phyloP scores from a whole-genome alignment of 1,140 invertebrate species.

The Tyrophagus putrescentiae region DNA sequence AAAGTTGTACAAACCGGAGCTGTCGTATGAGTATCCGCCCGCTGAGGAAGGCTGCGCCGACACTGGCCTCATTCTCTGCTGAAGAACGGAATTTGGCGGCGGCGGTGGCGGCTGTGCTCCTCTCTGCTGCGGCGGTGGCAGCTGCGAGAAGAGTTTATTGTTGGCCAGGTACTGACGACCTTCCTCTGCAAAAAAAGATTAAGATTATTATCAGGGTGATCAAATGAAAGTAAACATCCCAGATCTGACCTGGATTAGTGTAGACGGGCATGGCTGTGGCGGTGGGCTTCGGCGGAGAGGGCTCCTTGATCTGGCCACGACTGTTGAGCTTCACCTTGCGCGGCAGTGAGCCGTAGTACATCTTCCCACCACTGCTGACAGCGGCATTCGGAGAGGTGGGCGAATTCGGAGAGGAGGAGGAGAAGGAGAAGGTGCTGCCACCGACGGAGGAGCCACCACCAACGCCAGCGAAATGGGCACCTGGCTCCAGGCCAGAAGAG shows the following conservation, averaged over 20 bases:
- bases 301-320: background rate
- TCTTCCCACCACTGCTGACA: too few species aligned
- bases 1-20: too few species aligned
- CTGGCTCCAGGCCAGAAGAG: too few species aligned
- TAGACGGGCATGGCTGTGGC: background rate
- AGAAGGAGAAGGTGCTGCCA: too few species aligned
- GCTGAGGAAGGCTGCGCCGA: too few species aligned
- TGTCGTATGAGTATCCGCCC: too few species aligned
- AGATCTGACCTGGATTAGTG: background rate
- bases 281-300: background rate
- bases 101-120: background rate
- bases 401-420: too few species aligned
- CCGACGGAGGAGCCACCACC: too few species aligned
- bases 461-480: too few species aligned
- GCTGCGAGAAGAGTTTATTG: slow-evolving; percentile 11
- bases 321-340: background rate
- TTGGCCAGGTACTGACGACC: background rate
- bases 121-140: slow-evolving; percentile 11
- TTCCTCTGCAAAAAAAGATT: background rate
- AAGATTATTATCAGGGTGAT: background rate
- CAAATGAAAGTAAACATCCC: background rate
- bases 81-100: too few species aligned
- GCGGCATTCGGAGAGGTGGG: too few species aligned
- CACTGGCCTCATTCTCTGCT: too few species aligned
- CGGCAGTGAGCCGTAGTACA: slow-evolving; percentile 9